phyloP scores from a whole-genome alignment of 92 coral and sea anemone species.

The Palythoa grandis region DNA sequence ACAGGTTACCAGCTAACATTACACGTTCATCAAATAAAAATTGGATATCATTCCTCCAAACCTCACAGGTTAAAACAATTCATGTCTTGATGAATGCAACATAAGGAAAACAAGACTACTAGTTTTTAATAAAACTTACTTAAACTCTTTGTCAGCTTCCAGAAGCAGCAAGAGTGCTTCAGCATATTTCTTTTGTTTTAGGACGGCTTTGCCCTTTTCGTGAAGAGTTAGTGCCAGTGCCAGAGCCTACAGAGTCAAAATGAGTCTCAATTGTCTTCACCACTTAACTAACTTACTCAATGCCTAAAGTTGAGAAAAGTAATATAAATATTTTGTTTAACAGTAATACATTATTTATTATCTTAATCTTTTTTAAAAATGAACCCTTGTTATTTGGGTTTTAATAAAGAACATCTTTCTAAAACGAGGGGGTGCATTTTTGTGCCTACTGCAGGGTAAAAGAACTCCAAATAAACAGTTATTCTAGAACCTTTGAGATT shows the following conservation, averaged over 20 bases:
- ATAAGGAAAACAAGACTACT: neutral
- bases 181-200: constrained; percentile 73
- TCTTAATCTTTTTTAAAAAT: too few species aligned
- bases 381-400: too few species aligned
- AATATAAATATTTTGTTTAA: too few species aligned
- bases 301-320: too few species aligned
- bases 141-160: constrained; percentile 91
- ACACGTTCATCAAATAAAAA: neutral
- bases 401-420: too few species aligned
- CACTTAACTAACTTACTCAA: too few species aligned
- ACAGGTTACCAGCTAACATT: neutral
- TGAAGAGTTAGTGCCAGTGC: constrained; percentile 90
- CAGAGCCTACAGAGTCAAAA: constrained; percentile 62
- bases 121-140: constrained; percentile 47
- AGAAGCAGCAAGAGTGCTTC: constrained; percentile 85
- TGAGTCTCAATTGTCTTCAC: too few species aligned
- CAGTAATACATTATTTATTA: too few species aligned
- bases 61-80: neutral
- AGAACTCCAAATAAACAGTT: too few species aligned
- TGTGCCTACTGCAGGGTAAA: too few species aligned
- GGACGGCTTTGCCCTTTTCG: constrained; percentile 79
- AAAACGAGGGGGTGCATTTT: too few species aligned
- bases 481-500: too few species aligned
- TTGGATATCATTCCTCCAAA: neutral
- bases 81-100: neutral